Evolutionary conservation across 1,140 invertebrate genomes (phyloP), one percentile per base, ranked within the genome.

Genomic region (Polyergus mexicanus): DNA sequence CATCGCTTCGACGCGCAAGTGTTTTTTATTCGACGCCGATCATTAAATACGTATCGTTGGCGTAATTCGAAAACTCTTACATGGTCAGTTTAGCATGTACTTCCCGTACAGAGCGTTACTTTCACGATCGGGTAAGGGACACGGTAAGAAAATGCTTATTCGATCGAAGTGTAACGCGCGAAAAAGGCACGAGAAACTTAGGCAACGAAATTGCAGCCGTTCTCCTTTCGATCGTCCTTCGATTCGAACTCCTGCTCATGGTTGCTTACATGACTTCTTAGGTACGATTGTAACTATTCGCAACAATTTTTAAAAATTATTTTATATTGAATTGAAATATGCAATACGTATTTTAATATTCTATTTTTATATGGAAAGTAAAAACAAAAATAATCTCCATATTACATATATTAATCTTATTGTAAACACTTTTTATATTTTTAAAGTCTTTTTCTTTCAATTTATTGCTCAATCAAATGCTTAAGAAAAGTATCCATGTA

Each of bases 201-300:
- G 71, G 66, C 84, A 91, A 90, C 83, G 76, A 87, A 88, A 65
- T 62, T 88, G 81, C 80, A 74, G 76, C 87, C 91, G 90, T 91
- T 92, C 91, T 92, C 92, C 91, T 92, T 92, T 92, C 90, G 69
- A 89, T 90, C 78, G 91, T 91, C 92, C 91, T 91, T 91, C 92
- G 71, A 86, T 84, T 81, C 87, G 54, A 86, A 47, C 71, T 54
- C 75, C 25, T 76, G 76, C 74, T 60, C 32, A 38, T 41, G 1
- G 72, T 35, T 72, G 62, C 83, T 56, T 56, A 54, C 71, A 28
- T 80, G 69, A 74, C 76, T 86, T 90, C 65, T 89, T 77, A 65
- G 28, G 54, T 69, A 8, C 35, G 22, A 60, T 60, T 35, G 54
- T 22, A 54, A 35, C 32, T 60, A 38, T 41, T 60, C 54, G 8